These are phyloP conservation scores for Myotis myotis DNA, from an alignment of 2,797 vertebrate species.

Conservation along the genomic window DNA sequence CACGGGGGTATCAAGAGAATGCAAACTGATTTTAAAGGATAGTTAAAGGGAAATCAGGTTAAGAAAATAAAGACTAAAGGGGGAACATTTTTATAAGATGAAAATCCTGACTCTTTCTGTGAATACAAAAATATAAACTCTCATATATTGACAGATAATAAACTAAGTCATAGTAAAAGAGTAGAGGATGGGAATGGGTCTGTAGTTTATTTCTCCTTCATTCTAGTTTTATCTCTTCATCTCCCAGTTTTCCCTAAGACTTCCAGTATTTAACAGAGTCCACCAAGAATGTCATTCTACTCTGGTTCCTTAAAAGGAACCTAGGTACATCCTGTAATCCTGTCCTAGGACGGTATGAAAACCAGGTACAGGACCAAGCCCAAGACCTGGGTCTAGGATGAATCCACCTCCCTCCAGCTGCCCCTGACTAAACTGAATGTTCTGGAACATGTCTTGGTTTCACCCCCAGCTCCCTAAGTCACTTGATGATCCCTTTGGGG, in stretches of 20 bases:
- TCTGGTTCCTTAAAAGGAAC: not conserved
- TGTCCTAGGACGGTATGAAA: not conserved
- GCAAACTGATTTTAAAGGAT: not conserved
- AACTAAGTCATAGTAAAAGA: not conserved
- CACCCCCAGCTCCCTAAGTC: not conserved
- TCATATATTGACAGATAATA: not conserved
- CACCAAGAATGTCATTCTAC: not conserved
- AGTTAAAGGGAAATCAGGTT: constrained; percentile 36
- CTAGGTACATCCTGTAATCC: not conserved
- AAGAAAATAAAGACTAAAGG: not conserved
- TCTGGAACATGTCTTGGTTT: not conserved
- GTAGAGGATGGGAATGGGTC: not conserved
- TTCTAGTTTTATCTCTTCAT: not conserved
- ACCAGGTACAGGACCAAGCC: not conserved
- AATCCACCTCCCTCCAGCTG: not conserved
- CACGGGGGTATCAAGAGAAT: not conserved
- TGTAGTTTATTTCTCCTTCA: constrained; percentile 1
- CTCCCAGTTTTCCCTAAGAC: not conserved
- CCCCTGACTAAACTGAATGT: not conserved
- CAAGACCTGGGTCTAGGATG: not conserved
- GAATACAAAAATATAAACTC: not conserved
- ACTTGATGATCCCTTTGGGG: not conserved
- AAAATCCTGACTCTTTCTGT: constrained; percentile 4
- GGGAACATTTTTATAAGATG: not conserved
- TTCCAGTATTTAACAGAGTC: not conserved